Base-by-base conservation (phyloP, 2,888 invertebrate species). In the Xestia c-nigrum region DNA sequence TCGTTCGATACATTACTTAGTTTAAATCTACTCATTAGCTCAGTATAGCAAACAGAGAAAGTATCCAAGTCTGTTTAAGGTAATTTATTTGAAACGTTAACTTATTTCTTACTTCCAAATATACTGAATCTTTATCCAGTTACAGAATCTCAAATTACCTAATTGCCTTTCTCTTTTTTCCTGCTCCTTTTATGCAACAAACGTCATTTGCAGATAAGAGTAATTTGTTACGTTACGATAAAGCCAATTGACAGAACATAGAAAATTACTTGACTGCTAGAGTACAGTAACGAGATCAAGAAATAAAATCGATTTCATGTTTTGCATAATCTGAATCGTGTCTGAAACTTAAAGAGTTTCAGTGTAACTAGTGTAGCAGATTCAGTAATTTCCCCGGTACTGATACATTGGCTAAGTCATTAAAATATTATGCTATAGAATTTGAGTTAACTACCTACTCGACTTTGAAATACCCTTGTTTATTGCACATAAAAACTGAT, bases 141-240 rank as follows among this genome's bases (percentile, higher is more conserved):
- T 86, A 74, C 80, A 66, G 74, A 73, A 88, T 88, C 77, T 78
- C 38, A 74, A 78, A 88, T 86, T 83, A 80, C 73, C 86, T 82
- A 85, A 87, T 76, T 80, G 72, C 84, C 88, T 86, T 86, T 88
- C 88, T 86, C 84, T 80, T 80, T 87, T 85, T 87, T 87, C 87
- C 75, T 74, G 71, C 78, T 80, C 75, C 80, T 87, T 85, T 87
- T 80, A 86, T 80, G 79, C 80, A 87, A 86, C 80, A 72, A 82
- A 87, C 69, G 78, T 85, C 78, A 85, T 87, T 87, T 85, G 81
- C 72, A 74, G 82, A 78, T 87, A 85, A 85, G 73, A 69, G 75
- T 82, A 77, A 85, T 85, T 81, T 85, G 82, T 85, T 81, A 85
- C 75, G 75, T 85, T 85, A 67, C 83, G 78, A 85, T 85, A 81